Evolutionary conservation across 2,113 vertebrate species (phyloP), one percentile per base, ranked within the genome.

Genomic region (Puffinus mauretanicus): DNA sequence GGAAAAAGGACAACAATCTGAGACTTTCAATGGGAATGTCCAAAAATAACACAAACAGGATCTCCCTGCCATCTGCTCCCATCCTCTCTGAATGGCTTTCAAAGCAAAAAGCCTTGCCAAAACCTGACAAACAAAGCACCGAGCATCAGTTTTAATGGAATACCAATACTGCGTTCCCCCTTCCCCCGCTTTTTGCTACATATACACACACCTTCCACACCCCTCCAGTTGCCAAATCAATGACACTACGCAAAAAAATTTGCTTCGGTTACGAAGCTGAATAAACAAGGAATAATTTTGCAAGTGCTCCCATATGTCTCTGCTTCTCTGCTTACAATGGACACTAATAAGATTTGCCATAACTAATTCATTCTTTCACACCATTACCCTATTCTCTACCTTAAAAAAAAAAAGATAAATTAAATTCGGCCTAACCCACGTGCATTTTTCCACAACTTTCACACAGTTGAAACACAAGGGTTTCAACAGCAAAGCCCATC

Each of bases 291-390:
- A 94, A 96, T 96, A 92, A 94, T 98, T 98, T 95, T 98, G 97
- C 96, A 97, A 97, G 88, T 95, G 87, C 83, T 97, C 97, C 96
- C 98, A 97, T 98, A 97, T 97, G 97, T 96, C 96, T 96, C 93
- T 80, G 92, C 88, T 95, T 97, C 93, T 96, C 92, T 91, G 76
- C 90, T 96, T 96, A 98, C 97, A 98, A 98, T 94, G 96, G 97
- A 95, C 93, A 96, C 97, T 98, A 98, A 98, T 95, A 94, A 98
- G 98, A 98, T 98, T 98, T 98, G 97, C 98, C 97, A 98, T 96
- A 97, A 96, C 97, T 98, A 98, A 98, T 98, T 98, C 96, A 93
- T 94, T 97, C 98, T 98, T 98, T 98, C 96, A 98, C 96, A 97
- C 92, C 82, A 82, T 38, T 91, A 94, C 73, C 60, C 94, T 96